Conservation (phyloP, 1,140 invertebrate genomes). For the Eriosoma lanigerum region DNA sequence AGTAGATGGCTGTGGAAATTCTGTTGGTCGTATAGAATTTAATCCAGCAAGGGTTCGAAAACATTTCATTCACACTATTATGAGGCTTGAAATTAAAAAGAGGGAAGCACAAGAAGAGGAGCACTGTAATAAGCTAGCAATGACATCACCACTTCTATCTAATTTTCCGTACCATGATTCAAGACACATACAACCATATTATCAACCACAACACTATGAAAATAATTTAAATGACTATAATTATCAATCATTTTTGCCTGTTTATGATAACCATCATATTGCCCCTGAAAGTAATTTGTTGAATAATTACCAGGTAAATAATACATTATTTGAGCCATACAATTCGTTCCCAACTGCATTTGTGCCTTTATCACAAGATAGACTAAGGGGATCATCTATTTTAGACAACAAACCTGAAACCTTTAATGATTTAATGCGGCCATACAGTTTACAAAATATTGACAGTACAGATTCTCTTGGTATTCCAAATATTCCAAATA, state of each 20-base stretch:
- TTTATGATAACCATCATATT: conserved; percentile 21
- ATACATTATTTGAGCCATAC: conserved; percentile 21
- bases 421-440: not conserved
- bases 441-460: conserved; percentile 1
- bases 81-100: conserved; percentile 87
- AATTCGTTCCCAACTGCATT: conserved; percentile 6
- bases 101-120: conserved; percentile 62
- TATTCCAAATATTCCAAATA: conserved; percentile 7
- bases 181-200: conserved; percentile 26
- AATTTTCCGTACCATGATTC: conserved; percentile 40
- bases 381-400: not conserved
- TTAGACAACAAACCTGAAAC: conserved; percentile 21
- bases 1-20: conserved; percentile 90
- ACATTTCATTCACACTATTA: conserved; percentile 96
- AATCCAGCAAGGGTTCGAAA: conserved; percentile 92
- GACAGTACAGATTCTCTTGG: conserved; percentile 6
- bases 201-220: conserved; percentile 26
- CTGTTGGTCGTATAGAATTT: conserved; percentile 90
- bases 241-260: conserved; percentile 13
- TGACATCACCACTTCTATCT: conserved; percentile 23
- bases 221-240: conserved; percentile 24
- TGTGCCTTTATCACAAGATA: conserved; percentile 1
- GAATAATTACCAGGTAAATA: conserved; percentile 47
- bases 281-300: conserved; percentile 18
- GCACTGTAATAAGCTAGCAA: conserved; percentile 35